These are phyloP conservation scores for Orycteropus afer DNA, from an alignment of 2,113 vertebrate species.

Conservation along the genomic window DNA sequence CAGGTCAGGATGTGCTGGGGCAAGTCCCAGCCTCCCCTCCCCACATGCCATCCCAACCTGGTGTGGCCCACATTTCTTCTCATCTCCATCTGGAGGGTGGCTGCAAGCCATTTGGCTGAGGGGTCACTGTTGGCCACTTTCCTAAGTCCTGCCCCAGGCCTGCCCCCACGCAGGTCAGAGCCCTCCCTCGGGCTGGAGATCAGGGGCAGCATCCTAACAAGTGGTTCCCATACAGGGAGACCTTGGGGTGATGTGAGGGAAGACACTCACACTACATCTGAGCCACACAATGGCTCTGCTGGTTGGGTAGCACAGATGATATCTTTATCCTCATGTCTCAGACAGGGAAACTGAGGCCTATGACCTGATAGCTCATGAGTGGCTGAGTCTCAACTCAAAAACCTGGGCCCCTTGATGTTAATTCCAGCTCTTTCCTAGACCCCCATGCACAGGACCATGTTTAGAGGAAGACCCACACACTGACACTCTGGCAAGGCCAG, in stretches of 20 bases:
- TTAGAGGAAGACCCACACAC: background rate
- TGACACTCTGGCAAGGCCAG: accelerated
- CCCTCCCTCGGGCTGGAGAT: background rate
- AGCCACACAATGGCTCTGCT: background rate
- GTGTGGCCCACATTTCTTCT: background rate
- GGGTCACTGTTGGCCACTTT: background rate
- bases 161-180: background rate
- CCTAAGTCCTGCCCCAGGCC: background rate
- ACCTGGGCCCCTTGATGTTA: background rate
- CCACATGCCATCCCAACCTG: background rate
- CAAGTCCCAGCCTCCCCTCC: background rate
- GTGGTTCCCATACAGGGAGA: background rate
- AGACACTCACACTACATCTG: background rate
- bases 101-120: background rate
- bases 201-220: background rate
- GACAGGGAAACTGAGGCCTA: background rate
- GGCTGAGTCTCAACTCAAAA: background rate
- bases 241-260: background rate
- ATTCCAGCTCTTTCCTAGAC: background rate
- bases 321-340: background rate
- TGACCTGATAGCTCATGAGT: background rate
- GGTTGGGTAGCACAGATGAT: background rate
- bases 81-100: background rate
- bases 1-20: conserved; percentile 43
- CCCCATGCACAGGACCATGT: background rate